Base-by-base conservation (phyloP, 2,113 vertebrate species). In the Centropus unirufus region DNA sequence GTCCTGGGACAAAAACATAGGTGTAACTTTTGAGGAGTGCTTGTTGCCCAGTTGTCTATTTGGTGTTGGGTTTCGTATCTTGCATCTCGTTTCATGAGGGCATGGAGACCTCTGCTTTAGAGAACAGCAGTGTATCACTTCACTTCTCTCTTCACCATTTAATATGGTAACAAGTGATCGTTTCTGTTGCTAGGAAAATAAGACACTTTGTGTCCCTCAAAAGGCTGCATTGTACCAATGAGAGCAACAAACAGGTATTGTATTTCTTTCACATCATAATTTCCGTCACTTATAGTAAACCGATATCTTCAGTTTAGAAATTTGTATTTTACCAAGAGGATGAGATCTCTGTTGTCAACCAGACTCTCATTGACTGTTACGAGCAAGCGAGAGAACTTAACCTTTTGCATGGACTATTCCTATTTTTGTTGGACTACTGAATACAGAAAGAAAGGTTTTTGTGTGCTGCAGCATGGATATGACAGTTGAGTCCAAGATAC, bases 191-290 rank as follows among this genome's bases (percentile, higher is more conserved):
- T 98, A 99, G 99, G 97, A 99, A 99, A 98, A 99, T 99, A 89
- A 98, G 99, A 90, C 99, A 99, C 96, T 99, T 99, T 95, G 99
- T 99, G 74, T 98, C 99, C 81, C 98, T 99, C 97, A 99, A 99
- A 98, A 99, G 98, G 95, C 98, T 98, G 93, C 98, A 98, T 57
- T 97, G 96, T 88, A 72, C 95, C 83, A 96, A 97, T 68, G 99
- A 99, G 97, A 99, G 98, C 98, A 99, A 98, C 87, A 99, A 99
- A 93, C 99, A 99, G 98, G 99, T 99, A 97, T 57, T 40, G 86
- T 96, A 72, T 76, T 54, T 72, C 8, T 90, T 86, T 85, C 62
- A 39, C 40, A 49, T 39, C 3, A 2, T 62, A 52, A 82, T 58
- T 74, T 77, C 90, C 51, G 58, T 63, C 2, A 3, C 29, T 81